Base-by-base conservation (phyloP, 2,797 vertebrate species). In the Micropoecilia bifurca region DNA sequence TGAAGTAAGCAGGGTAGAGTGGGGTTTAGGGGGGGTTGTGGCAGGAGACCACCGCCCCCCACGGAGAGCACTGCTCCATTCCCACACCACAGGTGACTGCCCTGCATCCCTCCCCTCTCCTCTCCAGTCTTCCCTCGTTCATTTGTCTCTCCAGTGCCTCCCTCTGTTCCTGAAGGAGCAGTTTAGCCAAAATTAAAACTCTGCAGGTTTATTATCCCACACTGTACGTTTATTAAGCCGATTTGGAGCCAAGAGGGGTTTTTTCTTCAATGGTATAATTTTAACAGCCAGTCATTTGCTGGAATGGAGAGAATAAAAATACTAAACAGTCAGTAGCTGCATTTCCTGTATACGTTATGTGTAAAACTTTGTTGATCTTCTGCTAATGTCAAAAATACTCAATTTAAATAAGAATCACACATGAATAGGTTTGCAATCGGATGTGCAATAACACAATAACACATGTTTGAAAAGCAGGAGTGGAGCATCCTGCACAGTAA, bases 71-170 rank as follows among this genome's bases (percentile, higher is more conserved):
- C 83, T 89, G 83, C 88, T 91, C 91, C 86, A 91, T 94, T 94
- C 93, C 92, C 93, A 94, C 92, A 94, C 93, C 68, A 81, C 92
- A 93, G 93, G 93, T 94, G 90, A 93, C 92, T 93, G 88, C 89
- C 90, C 86, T 85, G 85, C 90, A 84, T 85, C 78, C 72, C 82
- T 78, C 79, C 57, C 43, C 76, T 75, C 48, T 20, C 13, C 74
- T 72, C 63, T 71, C 69, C 55, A 63, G 57, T 72, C 79, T 73
- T 82, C 83, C 83, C 82, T 81, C 68, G 13, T 53, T 66, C 48
- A 6, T 74, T 79, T 83, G 76, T 72, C 78, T 76, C 71, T 74
- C 79, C 79, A 76, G 25, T 50, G 45, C 63, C 41, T 76, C 77
- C 50, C 72, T 80, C 20, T 25, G 4, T 63, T 80, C 89, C 88